Percentiles rank a stretch among this genome's conserved stretches.
Evolutionary conservation across 2,888 invertebrate species (phyloP).

Genomic region (Colostygia pectinataria): DNA sequence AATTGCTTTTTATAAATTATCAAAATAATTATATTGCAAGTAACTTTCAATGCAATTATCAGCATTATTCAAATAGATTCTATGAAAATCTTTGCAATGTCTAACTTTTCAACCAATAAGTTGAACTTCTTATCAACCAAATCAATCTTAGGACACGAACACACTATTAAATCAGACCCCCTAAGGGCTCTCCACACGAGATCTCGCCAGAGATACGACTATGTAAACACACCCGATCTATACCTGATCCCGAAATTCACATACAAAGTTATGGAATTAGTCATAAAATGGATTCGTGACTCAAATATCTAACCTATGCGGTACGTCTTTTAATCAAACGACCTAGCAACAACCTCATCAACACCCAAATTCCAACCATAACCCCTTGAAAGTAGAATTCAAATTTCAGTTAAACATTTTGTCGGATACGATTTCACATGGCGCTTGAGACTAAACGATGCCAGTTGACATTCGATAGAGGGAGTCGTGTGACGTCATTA

Average conservation of each 20-base stretch:
- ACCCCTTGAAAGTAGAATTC: fast-evolving
- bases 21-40: too few species aligned
- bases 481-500: conserved; percentile 80
- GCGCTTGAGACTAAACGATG: conserved; percentile 50
- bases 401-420: conserved; percentile 9
- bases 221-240: conserved; percentile 68
- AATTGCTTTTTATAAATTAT: too few species aligned
- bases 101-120: conserved; percentile 26
- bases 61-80: too few species aligned
- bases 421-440: conserved; percentile 35
- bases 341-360: conserved; percentile 24
- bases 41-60: too few species aligned
- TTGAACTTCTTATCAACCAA: conserved; percentile 34
- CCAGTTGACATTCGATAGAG: conserved; percentile 82
- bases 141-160: conserved; percentile 47
- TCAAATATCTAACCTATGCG: conserved; percentile 80
- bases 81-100: conserved; percentile 1
- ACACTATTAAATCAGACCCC: conserved; percentile 66
- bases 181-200: conserved; percentile 57
- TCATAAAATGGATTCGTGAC: conserved; percentile 83
- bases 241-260: conserved; percentile 80
- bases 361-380: conserved; percentile 34
- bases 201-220: conserved; percentile 65
- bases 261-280: conserved; percentile 83
- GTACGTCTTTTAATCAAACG: conserved; percentile 36